Evolutionary conservation across 2,113 vertebrate species (phyloP).

Genomic region (Pollimyrus isidori): DNA sequence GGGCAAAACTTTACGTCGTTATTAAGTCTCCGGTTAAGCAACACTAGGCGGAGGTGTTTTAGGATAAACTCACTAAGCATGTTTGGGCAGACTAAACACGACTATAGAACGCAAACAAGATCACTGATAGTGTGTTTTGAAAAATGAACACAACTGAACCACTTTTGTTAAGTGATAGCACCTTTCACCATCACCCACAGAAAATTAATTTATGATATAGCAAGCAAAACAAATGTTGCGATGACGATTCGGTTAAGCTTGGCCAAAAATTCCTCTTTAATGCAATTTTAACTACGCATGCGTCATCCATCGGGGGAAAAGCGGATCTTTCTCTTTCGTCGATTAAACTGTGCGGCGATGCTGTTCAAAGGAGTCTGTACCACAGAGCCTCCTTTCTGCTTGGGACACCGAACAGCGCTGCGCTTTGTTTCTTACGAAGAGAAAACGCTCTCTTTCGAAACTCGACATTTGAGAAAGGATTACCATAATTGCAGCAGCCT

Average conservation of each 20-base stretch:
- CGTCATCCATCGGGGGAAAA: neutral
- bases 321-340: neutral
- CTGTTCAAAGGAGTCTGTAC: neutral
- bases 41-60: neutral
- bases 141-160: neutral
- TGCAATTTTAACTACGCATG: neutral
- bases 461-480: conserved; percentile 36
- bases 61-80: neutral
- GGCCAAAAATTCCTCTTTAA: neutral
- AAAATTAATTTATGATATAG: neutral
- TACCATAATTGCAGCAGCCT: conserved; percentile 34
- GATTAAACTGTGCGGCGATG: neutral
- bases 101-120: neutral
- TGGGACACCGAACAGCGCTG: neutral
- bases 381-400: conserved; percentile 6
- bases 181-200: neutral
- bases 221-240: neutral
- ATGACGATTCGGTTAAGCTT: neutral
- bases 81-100: neutral
- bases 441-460: conserved; percentile 13
- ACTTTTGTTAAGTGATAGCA: neutral
- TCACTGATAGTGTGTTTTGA: neutral
- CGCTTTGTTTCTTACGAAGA: conserved; percentile 13
- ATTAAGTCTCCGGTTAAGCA: neutral
- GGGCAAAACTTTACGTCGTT: neutral